These are phyloP conservation scores for Plestiodon gilberti DNA, from an alignment of 2,113 vertebrate genomes.

Conservation along the genomic window DNA sequence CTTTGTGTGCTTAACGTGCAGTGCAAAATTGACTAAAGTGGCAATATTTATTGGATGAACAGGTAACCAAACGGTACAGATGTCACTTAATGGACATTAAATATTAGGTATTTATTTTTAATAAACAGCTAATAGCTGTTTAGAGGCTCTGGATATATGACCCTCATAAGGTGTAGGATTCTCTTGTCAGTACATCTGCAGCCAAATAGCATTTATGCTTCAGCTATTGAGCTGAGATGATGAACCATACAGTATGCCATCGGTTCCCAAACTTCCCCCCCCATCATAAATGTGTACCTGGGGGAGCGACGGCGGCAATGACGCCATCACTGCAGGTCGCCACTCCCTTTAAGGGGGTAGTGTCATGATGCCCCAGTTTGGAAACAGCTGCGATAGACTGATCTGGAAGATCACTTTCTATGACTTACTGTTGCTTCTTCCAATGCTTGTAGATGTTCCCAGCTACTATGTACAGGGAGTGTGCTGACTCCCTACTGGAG, in stretches of 20 bases:
- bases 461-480: too few relatives aligned
- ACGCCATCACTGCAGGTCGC: too few relatives aligned
- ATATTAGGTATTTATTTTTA: background rate
- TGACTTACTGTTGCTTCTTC: slow-evolving; percentile 2
- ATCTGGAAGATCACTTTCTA: slow-evolving; percentile 8
- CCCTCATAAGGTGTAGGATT: background rate
- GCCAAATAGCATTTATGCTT: slow-evolving; percentile 17
- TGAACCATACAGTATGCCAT: slow-evolving; percentile 3
- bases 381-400: too few relatives aligned
- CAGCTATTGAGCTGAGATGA: slow-evolving; percentile 24
- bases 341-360: too few relatives aligned
- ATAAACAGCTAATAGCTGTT: background rate
- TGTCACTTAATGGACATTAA: background rate
- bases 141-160: background rate
- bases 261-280: too few relatives aligned
- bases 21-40: background rate
- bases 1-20: background rate
- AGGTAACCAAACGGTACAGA: background rate
- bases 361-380: too few relatives aligned
- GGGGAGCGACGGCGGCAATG: too few relatives aligned
- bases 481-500: too few relatives aligned
- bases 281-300: too few relatives aligned
- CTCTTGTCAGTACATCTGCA: slow-evolving; percentile 20
- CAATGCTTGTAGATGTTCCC: background rate
- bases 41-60: background rate